These are phyloP conservation scores for Bos taurus DNA, from an alignment of 2,113 vertebrate genomes.

Conservation along the genomic window ARS-UCD2.0 NC_037335.1:85878001-85878500, in stretches of 20 bases:
- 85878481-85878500: not conserved
- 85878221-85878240: not conserved
- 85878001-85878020: not conserved
- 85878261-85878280: not conserved
- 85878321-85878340: rapidly evolving
- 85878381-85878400: not conserved
- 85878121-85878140: rapidly evolving
- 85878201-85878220: not conserved
- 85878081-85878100: not conserved
- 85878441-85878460: rapidly evolving
- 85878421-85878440: not conserved
- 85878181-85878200: not conserved
- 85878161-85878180: not conserved
- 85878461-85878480: not conserved
- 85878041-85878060: not conserved
- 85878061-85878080: not conserved
- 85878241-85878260: not conserved
- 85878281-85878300: not conserved
- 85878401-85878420: not conserved
- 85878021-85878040: not conserved
- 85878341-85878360: not conserved
- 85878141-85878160: not conserved
- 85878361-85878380: not conserved
- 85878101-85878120: not conserved
- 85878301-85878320: not conserved